Conservation (phyloP, 2,113 vertebrate species). For the Uria aalge region DNA sequence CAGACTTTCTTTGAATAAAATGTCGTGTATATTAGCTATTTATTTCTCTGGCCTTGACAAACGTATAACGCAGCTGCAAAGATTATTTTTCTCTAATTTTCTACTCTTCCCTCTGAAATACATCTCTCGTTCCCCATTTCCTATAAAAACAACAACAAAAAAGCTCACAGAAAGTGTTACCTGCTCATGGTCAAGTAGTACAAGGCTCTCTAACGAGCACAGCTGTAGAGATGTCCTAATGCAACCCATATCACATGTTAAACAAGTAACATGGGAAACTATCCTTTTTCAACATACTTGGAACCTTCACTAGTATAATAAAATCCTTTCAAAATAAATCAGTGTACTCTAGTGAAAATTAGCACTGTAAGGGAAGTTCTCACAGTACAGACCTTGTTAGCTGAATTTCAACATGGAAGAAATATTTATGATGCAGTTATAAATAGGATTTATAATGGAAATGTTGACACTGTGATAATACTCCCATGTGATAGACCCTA, state of each 20-base stretch:
- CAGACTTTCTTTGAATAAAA: neutral
- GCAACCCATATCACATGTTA: neutral
- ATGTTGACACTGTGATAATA: conserved; percentile 36
- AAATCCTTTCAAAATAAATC: neutral
- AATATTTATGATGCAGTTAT: neutral
- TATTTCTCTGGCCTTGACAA: neutral
- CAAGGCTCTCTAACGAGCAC: neutral
- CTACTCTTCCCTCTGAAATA: neutral
- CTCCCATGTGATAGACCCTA: conserved; percentile 8
- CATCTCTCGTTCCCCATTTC: neutral
- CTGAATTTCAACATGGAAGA: conserved; percentile 17
- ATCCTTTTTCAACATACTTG: neutral
- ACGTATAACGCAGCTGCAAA: neutral
- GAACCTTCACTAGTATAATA: neutral
- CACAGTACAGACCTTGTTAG: neutral
- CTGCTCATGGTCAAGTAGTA: neutral
- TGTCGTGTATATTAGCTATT: neutral
- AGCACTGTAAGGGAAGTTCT: neutral
- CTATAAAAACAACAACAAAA: neutral
- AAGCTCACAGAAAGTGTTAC: neutral
- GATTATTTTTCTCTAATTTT: neutral
- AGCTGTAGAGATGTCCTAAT: neutral
- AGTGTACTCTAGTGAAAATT: neutral
- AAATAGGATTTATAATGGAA: conserved; percentile 59
- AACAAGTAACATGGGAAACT: neutral